Conservation (phyloP, 2,888 invertebrate species). For the Augiades crinisus region DNA sequence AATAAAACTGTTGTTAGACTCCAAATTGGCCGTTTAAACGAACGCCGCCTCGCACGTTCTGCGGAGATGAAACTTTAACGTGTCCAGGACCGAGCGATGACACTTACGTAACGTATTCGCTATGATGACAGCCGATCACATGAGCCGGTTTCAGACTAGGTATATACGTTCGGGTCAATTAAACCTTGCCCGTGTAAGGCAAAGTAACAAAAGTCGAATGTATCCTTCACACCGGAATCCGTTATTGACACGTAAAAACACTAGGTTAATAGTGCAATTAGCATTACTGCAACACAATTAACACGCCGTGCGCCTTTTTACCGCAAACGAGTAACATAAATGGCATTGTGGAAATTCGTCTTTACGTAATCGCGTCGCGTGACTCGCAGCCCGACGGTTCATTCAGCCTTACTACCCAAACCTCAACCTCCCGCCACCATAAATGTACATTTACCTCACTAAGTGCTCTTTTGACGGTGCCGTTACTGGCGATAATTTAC, state of each 20-base stretch:
- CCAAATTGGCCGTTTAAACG: constrained; percentile 57
- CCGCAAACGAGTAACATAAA: constrained; percentile 65
- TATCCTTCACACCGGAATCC: constrained; percentile 38
- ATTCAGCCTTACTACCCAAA: constrained; percentile 54
- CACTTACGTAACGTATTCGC: constrained; percentile 7
- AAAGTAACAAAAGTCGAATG: constrained; percentile 5
- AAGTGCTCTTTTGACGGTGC: constrained; percentile 21
- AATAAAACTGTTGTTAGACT: constrained; percentile 66
- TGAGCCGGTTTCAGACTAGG: background rate
- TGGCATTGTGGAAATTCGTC: constrained; percentile 55
- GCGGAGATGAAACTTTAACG: constrained; percentile 9
- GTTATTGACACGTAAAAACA: constrained; percentile 39
- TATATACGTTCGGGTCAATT: background rate
- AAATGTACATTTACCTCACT: constrained; percentile 27
- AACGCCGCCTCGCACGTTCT: constrained; percentile 39
- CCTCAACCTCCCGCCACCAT: constrained; percentile 31
- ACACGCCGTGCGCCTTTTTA: constrained; percentile 63
- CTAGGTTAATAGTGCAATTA: constrained; percentile 57
- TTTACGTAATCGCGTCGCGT: constrained; percentile 71
- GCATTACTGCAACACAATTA: constrained; percentile 69
- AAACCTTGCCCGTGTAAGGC: constrained; percentile 5
- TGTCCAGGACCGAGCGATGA: constrained; percentile 7
- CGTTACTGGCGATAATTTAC: constrained; percentile 14
- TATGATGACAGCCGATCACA: background rate
- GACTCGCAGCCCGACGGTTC: constrained; percentile 51